phyloP scores from a whole-genome alignment of 2,113 vertebrate genomes.

The Hypocryptadius cinnamomeus region DNA sequence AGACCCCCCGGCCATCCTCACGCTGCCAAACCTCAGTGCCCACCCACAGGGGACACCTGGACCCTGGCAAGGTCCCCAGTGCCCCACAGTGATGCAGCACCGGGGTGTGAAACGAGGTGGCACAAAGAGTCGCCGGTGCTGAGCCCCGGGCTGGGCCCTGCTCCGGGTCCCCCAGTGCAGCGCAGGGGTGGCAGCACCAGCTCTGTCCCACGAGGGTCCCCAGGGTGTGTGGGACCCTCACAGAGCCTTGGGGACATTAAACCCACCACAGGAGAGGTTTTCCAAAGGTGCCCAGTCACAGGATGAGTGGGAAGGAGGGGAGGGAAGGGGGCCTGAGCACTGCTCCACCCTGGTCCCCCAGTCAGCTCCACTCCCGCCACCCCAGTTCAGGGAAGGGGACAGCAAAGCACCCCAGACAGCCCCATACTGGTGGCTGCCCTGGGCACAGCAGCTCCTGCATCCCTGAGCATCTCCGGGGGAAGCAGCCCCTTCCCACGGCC shows the following conservation, averaged over 20 bases:
- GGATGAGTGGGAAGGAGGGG: not conserved
- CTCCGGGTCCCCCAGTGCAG: not conserved
- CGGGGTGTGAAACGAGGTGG: not conserved
- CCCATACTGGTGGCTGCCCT: rapidly evolving
- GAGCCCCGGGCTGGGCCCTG: not conserved
- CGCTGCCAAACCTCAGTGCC: not conserved
- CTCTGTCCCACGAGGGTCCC: not conserved
- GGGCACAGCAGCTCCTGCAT: not conserved
- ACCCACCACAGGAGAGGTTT: rapidly evolving
- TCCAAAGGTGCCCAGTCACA: not conserved
- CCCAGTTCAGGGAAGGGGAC: not conserved
- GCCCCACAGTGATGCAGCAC: not conserved
- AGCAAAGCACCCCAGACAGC: not conserved
- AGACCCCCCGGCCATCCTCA: rapidly evolving
- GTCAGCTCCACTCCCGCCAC: not conserved
- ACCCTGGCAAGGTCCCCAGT: not conserved
- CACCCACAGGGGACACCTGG: not conserved
- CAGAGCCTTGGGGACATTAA: not conserved
- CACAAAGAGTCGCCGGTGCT: rapidly evolving
- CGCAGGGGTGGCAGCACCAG: not conserved
- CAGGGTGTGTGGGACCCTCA: rapidly evolving
- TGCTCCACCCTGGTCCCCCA: rapidly evolving
- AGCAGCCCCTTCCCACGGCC: rapidly evolving
- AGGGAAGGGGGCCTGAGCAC: not conserved
- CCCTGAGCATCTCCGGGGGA: not conserved